A percentile compares a stretch with the other conserved stretches of the same genome.
Conservation (phyloP, 1,140 invertebrate genomes). For the Adoxophyes honmai region DNA sequence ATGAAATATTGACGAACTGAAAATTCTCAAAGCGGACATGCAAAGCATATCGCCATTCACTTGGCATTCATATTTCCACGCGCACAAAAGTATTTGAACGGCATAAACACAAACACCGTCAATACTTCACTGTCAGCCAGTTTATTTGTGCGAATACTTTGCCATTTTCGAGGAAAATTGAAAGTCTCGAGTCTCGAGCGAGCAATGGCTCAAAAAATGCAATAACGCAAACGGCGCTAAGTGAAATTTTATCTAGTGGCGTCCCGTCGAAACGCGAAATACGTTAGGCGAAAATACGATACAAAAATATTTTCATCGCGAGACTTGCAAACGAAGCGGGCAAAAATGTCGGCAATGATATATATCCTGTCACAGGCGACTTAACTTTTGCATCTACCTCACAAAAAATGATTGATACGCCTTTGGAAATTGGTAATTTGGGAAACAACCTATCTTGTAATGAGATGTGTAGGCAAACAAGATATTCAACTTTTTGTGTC, state of each 20-base stretch:
- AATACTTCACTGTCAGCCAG: too few relatives aligned
- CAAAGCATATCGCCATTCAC: too few relatives aligned
- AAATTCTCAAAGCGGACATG: too few relatives aligned
- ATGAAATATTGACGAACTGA: too few relatives aligned
- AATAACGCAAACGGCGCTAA: not conserved
- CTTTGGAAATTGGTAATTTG: not conserved
- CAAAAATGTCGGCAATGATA: not conserved
- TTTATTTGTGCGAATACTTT: too few relatives aligned
- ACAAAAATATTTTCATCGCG: not conserved
- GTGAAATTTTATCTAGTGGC: conserved; percentile 1
- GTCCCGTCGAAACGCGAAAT: not conserved
- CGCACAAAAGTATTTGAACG: too few relatives aligned
- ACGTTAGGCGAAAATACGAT: not conserved
- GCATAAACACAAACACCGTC: too few relatives aligned
- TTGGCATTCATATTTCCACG: too few relatives aligned
- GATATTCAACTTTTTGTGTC: too few relatives aligned
- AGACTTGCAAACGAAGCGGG: not conserved
- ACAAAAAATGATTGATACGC: conserved; percentile 15
- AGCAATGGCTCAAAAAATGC: conserved; percentile 1
- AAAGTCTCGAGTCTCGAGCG: not conserved
- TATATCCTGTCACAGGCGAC: conserved; percentile 11
- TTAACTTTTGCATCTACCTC: conserved; percentile 3
- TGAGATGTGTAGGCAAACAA: not conserved
- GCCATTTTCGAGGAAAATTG: not conserved
- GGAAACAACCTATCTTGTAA: not conserved